Base-by-base conservation (phyloP, 2,113 vertebrate species). In the Triplophysa dalaica region DNA sequence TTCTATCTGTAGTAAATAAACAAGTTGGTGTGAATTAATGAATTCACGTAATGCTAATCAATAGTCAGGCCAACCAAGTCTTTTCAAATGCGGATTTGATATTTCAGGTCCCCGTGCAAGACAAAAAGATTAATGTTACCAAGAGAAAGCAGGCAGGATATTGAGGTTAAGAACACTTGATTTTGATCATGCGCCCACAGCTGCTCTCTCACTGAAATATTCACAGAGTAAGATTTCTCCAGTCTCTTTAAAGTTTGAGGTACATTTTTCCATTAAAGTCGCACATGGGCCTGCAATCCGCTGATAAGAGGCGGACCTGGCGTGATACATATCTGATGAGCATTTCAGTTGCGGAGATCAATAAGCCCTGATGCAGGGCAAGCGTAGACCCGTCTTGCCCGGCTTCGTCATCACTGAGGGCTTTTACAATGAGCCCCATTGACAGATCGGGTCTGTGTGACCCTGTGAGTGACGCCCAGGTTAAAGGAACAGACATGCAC, bases 261-360 rank as follows among this genome's bases (percentile, higher is more conserved):
- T 6, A 54, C 8, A 52, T 54, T 33, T 74, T 76, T 38, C 45
- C 74, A 76, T 76, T 54, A 65, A 50, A 54, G 11, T 52, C 6
- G 0, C 29, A 45, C 74, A 65, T 65, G 74, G 48, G 75, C 75
- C 91, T 91, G 90, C 81, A 80, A 90, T 87, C 87, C 88, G 86
- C 86, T 89, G 90, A 92, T 93, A 93, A 91, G 88, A 81, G 19
- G 74, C 24, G 45, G 24, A 54, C 64, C 83, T 48, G 72, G 72
- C 72, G 82, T 88, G 89, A 92, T 92, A 90, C 85, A 77, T 85
- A 92, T 92, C 91, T 88, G 87, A 87, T 82, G 77, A 85, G 80
- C 82, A 86, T 88, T 86, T 82, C 83, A 76, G 74, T 19, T 66
- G 45, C n/a, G 6, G 48, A 17, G 87, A 92, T 91, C 91, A 87